Evolutionary conservation across 2,888 invertebrate genomes (phyloP).

Genomic region (Agapetus fuscipes): DNA sequence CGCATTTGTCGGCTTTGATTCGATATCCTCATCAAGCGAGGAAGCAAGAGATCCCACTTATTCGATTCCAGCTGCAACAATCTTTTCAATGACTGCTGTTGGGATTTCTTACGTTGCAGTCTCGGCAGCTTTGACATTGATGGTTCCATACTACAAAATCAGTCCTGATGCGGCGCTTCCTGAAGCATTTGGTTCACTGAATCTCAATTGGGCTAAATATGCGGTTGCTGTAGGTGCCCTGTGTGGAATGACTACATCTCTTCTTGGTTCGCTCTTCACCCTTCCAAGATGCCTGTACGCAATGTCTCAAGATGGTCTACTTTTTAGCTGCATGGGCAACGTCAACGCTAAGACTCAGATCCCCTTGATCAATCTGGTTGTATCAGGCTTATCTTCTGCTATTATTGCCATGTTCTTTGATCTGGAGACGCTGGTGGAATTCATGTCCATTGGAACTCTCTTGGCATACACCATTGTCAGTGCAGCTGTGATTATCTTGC

Average conservation of each 20-base stretch:
- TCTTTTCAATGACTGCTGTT: conserved; percentile 70
- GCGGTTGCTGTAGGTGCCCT: conserved; percentile 76
- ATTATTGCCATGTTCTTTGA: conserved; percentile 78
- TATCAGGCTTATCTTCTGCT: conserved; percentile 69
- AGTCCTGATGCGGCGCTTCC: conserved; percentile 71
- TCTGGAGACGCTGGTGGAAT: conserved; percentile 81
- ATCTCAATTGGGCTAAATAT: conserved; percentile 77
- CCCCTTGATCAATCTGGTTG: conserved; percentile 63
- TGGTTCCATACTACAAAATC: conserved; percentile 68
- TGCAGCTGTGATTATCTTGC: conserved; percentile 76
- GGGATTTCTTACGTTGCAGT: conserved; percentile 73
- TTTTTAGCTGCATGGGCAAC: conserved; percentile 70
- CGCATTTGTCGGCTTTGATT: conserved; percentile 87
- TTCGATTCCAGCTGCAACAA: conserved; percentile 76
- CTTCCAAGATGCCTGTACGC: conserved; percentile 81
- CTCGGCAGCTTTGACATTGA: conserved; percentile 69
- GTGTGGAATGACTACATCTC: conserved; percentile 85
- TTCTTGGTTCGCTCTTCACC: conserved; percentile 78
- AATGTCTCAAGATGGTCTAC: conserved; percentile 81
- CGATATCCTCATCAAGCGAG: conserved; percentile 81
- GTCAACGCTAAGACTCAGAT: conserved; percentile 73
- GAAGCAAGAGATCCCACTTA: conserved; percentile 72
- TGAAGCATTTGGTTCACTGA: conserved; percentile 65
- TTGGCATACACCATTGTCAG: conserved; percentile 88
- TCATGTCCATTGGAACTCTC: conserved; percentile 88